These are phyloP conservation scores for Pseudochirops cupreus DNA, from an alignment of 2,797 vertebrate species.

Conservation along the genomic window DNA sequence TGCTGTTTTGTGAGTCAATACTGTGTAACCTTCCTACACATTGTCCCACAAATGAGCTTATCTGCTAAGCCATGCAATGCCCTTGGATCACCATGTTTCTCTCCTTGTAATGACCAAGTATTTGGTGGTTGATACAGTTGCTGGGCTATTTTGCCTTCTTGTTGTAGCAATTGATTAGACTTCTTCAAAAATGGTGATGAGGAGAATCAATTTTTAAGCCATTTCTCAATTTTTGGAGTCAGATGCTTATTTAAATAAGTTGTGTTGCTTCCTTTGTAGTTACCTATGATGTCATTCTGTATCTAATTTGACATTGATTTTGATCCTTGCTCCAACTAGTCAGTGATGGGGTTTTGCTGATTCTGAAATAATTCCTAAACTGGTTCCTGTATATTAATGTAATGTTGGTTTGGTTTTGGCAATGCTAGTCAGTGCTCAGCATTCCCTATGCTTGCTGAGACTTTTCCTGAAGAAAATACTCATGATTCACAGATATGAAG, in stretches of 20 bases:
- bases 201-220: neutral
- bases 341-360: neutral
- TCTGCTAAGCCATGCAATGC: neutral
- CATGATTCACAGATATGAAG: neutral
- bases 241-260: neutral
- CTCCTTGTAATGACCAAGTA: neutral
- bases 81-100: neutral
- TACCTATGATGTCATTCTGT: neutral
- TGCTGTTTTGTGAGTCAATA: neutral
- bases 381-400: neutral
- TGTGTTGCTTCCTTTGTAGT: neutral
- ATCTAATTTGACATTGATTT: neutral
- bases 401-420: neutral
- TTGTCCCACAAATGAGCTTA: neutral
- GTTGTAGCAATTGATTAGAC: neutral
- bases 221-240: neutral
- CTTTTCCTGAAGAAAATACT: neutral
- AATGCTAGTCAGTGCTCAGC: neutral
- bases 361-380: neutral
- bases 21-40: neutral
- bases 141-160: neutral
- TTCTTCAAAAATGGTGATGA: neutral
- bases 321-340: neutral
- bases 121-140: neutral
- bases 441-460: neutral